phyloP scores from a whole-genome alignment of 2,113 vertebrate species.

The Poeciliopsis prolifica region DNA sequence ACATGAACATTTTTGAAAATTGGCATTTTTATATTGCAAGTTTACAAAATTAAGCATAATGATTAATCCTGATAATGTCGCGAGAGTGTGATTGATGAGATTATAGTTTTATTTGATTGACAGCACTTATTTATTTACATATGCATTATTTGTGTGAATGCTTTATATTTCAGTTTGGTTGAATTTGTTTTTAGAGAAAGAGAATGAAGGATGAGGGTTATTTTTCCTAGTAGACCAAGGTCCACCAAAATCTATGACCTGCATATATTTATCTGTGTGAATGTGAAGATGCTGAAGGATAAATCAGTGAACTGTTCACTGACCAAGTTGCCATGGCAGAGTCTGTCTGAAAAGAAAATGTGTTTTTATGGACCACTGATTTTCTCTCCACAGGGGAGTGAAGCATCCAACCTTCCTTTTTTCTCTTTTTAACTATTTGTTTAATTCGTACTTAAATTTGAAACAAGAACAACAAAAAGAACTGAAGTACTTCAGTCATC shows the following conservation, averaged over 20 bases:
- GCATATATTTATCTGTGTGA: slow-evolving; percentile 1
- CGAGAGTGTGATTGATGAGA: too few relatives aligned
- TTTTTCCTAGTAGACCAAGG: slow-evolving; percentile 11
- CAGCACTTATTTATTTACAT: not conserved
- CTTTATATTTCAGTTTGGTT: not conserved
- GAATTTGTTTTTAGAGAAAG: not conserved
- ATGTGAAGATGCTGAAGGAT: slow-evolving; percentile 7
- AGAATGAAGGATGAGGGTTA: not conserved
- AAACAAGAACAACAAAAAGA: not conserved
- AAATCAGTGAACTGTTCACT: slow-evolving; percentile 28
- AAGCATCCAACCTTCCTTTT: not conserved
- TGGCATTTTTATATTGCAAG: too few relatives aligned
- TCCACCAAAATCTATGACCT: slow-evolving; percentile 6
- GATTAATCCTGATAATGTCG: too few relatives aligned
- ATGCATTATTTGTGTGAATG: not conserved
- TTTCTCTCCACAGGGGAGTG: slow-evolving; percentile 14
- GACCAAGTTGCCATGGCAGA: slow-evolving; percentile 23
- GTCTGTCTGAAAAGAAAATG: slow-evolving; percentile 4
- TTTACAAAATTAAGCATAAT: too few relatives aligned
- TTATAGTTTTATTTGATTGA: not conserved
- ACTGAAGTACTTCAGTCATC: not conserved
- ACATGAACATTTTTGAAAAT: too few relatives aligned
- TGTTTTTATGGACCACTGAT: slow-evolving; percentile 36
- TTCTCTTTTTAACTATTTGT: slow-evolving; percentile 9
- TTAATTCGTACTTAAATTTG: slow-evolving; percentile 23